Percentiles rank a stretch among this genome's conserved stretches.
Conservation (phyloP, 2,888 invertebrate species). For the Tillus elongatus region DNA sequence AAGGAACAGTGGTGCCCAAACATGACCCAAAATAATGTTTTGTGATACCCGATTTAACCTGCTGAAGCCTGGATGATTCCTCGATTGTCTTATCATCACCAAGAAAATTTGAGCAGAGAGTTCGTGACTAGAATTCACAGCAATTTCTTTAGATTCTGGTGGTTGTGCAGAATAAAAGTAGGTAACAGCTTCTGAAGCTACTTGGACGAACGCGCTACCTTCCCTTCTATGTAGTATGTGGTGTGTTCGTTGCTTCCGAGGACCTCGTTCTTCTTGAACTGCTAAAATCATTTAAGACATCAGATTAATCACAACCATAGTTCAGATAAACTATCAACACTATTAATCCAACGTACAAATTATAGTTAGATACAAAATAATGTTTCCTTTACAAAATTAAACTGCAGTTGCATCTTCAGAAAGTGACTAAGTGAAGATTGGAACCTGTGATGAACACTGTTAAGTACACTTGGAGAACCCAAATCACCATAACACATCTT, state of each 20-base stretch:
- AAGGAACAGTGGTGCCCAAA: slow-evolving; percentile 53
- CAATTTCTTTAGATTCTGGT: no score
- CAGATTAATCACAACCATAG: no score
- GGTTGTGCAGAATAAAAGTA: slow-evolving; percentile 10
- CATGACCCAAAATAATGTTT: slow-evolving; percentile 47
- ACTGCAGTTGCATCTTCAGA: no score
- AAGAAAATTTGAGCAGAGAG: slow-evolving; percentile 52
- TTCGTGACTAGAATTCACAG: slow-evolving; percentile 46
- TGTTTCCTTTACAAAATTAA: no score
- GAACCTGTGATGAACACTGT: no score
- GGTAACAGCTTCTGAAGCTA: slow-evolving; percentile 12
- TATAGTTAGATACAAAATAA: no score
- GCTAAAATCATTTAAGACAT: no score
- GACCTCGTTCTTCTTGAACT: slow-evolving; percentile 78
- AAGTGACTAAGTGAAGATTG: no score
- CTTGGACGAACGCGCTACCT: slow-evolving; percentile 9
- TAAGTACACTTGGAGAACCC: no score
- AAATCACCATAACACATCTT: no score
- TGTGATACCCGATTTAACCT: slow-evolving; percentile 44
- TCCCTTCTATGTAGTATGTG: background rate
- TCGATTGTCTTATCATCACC: slow-evolving; percentile 48
- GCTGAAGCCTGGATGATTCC: slow-evolving; percentile 48
- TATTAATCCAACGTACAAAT: no score
- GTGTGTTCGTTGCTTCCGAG: slow-evolving; percentile 47
- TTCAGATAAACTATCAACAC: no score